These are phyloP conservation scores for Cosmia trapezina DNA, from an alignment of 2,888 invertebrate genomes.

Conservation along the genomic window DNA sequence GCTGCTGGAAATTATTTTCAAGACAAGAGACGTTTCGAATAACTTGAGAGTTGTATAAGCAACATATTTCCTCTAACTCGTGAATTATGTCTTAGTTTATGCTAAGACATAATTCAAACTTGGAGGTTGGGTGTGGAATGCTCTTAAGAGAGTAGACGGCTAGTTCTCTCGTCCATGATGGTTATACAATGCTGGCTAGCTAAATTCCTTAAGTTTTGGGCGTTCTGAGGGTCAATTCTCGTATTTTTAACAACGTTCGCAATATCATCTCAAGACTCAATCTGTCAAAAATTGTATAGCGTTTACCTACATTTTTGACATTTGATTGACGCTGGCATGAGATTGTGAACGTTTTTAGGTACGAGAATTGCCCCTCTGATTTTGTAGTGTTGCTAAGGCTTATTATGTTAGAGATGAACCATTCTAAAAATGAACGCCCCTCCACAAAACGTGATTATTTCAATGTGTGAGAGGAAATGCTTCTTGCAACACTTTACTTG, in stretches of 20 bases:
- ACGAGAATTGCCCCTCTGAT: no score
- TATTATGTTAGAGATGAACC: conserved; percentile 4
- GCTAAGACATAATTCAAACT: conserved; percentile 58
- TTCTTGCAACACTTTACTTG: no score
- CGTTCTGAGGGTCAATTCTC: no score
- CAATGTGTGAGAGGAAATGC: no score
- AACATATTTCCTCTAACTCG: conserved; percentile 61
- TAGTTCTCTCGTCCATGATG: conserved; percentile 39
- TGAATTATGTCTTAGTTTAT: conserved; percentile 62
- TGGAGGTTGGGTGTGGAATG: conserved; percentile 47
- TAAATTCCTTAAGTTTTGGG: conserved; percentile 39
- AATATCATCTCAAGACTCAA: no score
- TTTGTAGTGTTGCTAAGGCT: background rate
- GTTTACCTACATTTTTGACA: no score
- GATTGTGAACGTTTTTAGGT: no score
- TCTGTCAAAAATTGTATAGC: no score
- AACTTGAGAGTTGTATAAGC: conserved; percentile 56
- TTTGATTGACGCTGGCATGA: no score
- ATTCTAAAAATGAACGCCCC: no score
- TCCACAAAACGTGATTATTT: no score
- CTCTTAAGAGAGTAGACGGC: conserved; percentile 40
- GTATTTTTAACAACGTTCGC: no score
- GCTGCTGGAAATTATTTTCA: conserved; percentile 59
- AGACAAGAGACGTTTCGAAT: conserved; percentile 55
- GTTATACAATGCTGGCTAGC: conserved; percentile 33